Evolutionary conservation across 2,797 vertebrate genomes (phyloP).

Genomic region (Lithobates pipiens): DNA sequence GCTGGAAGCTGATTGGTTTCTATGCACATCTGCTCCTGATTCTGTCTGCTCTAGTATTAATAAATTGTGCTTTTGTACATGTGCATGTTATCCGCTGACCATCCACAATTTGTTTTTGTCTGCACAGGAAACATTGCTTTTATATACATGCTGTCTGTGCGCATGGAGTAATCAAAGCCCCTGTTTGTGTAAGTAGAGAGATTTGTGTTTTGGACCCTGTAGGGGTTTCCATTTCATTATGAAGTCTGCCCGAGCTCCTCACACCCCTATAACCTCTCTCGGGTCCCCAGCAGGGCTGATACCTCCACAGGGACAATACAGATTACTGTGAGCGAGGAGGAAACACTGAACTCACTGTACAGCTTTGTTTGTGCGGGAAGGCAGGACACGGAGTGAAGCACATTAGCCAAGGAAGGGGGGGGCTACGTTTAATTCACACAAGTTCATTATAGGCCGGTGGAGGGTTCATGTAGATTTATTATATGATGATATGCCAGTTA

Average conservation of each 20-base stretch:
- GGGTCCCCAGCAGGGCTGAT: constrained; percentile 37
- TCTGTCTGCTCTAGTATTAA: too few relatives aligned
- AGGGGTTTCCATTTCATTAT: constrained; percentile 31
- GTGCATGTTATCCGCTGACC: background rate
- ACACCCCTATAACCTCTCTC: constrained; percentile 35
- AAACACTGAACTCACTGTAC: background rate
- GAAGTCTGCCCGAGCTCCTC: constrained; percentile 23
- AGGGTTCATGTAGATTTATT: too few relatives aligned
- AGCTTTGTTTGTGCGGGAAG: background rate
- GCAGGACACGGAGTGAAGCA: background rate
- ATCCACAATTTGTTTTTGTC: background rate
- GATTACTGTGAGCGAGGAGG: background rate
- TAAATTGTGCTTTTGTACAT: too few relatives aligned
- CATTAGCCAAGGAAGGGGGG: background rate
- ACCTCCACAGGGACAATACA: constrained; percentile 26
- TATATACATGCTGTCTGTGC: constrained; percentile 11
- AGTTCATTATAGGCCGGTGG: too few relatives aligned
- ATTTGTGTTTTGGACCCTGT: constrained; percentile 15
- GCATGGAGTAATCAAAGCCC: background rate
- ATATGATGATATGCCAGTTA: too few relatives aligned
- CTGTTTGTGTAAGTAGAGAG: background rate
- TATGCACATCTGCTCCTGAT: too few relatives aligned
- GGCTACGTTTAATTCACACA: too few relatives aligned
- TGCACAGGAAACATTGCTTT: background rate
- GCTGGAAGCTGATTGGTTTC: too few relatives aligned